phyloP scores from a whole-genome alignment of 2,797 vertebrate species.

The Cirrhinus mrigala region DNA sequence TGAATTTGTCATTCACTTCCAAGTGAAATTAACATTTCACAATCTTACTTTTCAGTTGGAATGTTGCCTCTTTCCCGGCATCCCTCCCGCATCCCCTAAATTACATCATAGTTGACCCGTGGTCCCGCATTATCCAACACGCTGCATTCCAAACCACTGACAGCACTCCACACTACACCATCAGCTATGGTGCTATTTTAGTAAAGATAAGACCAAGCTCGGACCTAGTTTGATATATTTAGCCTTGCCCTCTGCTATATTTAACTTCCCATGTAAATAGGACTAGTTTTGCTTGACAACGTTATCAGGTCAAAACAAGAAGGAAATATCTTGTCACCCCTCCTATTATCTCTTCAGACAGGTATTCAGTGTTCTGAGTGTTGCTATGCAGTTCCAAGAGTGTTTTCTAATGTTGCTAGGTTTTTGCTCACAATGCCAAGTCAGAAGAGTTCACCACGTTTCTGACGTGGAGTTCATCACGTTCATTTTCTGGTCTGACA shows the following conservation, averaged over 20 bases:
- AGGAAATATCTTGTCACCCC: neutral
- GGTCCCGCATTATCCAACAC: conserved; percentile 29
- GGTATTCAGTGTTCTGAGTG: neutral
- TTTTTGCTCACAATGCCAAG: neutral
- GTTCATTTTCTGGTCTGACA: too few species aligned
- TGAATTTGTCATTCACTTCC: neutral
- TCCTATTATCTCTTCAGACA: neutral
- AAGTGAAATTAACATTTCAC: neutral
- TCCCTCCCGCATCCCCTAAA: conserved; percentile 11
- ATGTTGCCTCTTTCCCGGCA: neutral
- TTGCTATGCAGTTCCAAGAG: neutral
- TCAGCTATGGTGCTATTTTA: conserved; percentile 71
- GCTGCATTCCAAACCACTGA: conserved; percentile 61
- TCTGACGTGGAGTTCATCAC: too few species aligned
- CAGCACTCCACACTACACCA: conserved; percentile 61
- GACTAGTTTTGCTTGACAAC: conserved; percentile 1
- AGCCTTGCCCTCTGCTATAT: conserved; percentile 68
- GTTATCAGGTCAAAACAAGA: neutral
- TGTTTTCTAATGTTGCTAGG: neutral
- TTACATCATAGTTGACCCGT: conserved; percentile 47
- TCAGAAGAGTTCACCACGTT: neutral
- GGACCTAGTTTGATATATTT: conserved; percentile 69
- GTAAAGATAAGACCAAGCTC: conserved; percentile 56
- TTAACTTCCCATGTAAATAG: conserved; percentile 52
- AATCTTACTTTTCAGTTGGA: neutral